Evolutionary conservation across 2,888 invertebrate species (phyloP), one percentile per base, ranked within the genome.

Genomic region (Scotopteryx bipunctaria): DNA sequence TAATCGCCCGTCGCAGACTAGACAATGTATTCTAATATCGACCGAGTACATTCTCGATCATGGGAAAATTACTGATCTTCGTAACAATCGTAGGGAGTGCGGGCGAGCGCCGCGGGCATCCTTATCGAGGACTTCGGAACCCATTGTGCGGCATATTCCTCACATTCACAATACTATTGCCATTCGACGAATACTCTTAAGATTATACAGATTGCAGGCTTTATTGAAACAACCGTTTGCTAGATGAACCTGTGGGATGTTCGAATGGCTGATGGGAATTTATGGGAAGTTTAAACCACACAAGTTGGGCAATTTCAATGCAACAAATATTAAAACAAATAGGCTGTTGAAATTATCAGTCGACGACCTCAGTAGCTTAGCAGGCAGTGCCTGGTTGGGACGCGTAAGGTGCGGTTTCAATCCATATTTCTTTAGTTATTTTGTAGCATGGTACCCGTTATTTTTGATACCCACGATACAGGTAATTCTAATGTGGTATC

Each of bases 1-100:
- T 56, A 68, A 73, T 69, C 59, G 68, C 56, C 62, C 59, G 60
- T 61, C 47, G n/a, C 46, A 33, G 41, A 9, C 60, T 62, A 71
- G 67, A 72, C 71, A 78, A 76, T 73, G 76, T 71, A 66, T 66
- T 69, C 69, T 63, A 66, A 70, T 78, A 83, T 81, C 78, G 64
- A 64, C 64, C 61, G 55, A 63, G 56, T 61, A 68, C 67, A 69
- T 71, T 73, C 68, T 64, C 73, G 76, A 83, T 85, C 83, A 86
- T 85, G 83, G 83, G 84, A 84, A 86, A 76, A 74, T 81, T 69
- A 67, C 71, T 61, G 82, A 85, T 85, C 76, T 67, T 43, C 56
- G 61, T 36, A 69, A 74, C 76, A 73, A 81, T 82, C 83, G 61
- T 52, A 56, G 59, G 61, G 54, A 40, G 53, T 33, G 40, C 58